Evolutionary conservation across 2,888 invertebrate genomes (phyloP).

Genomic region (Melanargia galathea): DNA sequence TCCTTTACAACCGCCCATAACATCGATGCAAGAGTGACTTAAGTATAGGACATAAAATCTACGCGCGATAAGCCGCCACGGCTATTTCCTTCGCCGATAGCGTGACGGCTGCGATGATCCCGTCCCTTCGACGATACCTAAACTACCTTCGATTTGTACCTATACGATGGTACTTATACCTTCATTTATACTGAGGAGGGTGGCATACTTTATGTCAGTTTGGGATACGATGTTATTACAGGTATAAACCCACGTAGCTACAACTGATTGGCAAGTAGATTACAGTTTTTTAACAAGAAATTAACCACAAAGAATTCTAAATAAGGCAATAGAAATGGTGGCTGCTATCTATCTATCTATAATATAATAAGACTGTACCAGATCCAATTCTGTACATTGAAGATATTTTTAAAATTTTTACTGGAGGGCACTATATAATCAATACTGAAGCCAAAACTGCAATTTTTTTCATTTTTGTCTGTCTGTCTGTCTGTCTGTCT

Average conservation of each 20-base stretch:
- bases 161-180: slow-evolving; percentile 4
- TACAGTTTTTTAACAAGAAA: too few species aligned
- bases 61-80: slow-evolving; percentile 34
- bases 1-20: not conserved
- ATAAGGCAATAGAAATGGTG: too few species aligned
- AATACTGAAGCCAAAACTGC: too few species aligned
- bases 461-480: too few species aligned
- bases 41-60: slow-evolving; percentile 19
- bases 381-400: too few species aligned
- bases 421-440: too few species aligned
- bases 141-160: slow-evolving; percentile 30
- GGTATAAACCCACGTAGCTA: not conserved
- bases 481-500: too few species aligned
- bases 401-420: too few species aligned
- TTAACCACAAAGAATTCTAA: too few species aligned
- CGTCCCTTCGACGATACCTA: slow-evolving; percentile 33
- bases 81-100: slow-evolving; percentile 38
- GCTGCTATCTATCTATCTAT: too few species aligned
- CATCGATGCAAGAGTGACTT: not conserved
- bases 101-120: slow-evolving; percentile 36
- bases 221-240: not conserved
- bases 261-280: not conserved
- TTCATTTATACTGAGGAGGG: slow-evolving; percentile 11
- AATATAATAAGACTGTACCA: too few species aligned
- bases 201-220: slow-evolving; percentile 24